phyloP scores from a whole-genome alignment of 2,888 invertebrate genomes.

The Malthinus flaveolus region DNA sequence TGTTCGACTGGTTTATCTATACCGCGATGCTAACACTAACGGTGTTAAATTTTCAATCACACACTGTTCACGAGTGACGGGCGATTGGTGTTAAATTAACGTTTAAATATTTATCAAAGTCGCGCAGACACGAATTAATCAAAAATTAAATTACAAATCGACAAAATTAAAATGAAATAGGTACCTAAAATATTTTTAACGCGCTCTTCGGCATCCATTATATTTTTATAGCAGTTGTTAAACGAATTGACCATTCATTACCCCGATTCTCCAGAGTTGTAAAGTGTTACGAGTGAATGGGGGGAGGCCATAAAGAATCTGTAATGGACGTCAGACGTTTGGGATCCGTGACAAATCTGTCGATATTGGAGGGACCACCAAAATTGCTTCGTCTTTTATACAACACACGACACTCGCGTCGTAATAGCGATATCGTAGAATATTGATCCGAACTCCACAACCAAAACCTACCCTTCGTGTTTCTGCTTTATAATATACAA shows the following conservation, averaged over 20 bases:
- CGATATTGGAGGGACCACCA: slow-evolving; percentile 4
- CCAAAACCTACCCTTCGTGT: too few relatives aligned
- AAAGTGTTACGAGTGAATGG: slow-evolving; percentile 29
- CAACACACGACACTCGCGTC: too few relatives aligned
- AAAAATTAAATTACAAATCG: neutral
- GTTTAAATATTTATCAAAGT: neutral
- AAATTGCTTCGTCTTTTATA: neutral
- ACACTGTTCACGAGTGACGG: too few relatives aligned
- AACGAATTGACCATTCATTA: slow-evolving; percentile 29
- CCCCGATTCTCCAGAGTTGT: slow-evolving; percentile 19
- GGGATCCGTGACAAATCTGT: slow-evolving; percentile 27
- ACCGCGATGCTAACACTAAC: too few relatives aligned
- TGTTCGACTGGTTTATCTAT: too few relatives aligned
- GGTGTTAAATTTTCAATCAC: too few relatives aligned
- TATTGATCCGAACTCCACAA: too few relatives aligned
- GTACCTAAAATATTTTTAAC: too few relatives aligned
- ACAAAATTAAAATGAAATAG: too few relatives aligned
- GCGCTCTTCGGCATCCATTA: slow-evolving; percentile 12
- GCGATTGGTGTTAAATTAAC: too few relatives aligned
- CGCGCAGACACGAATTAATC: neutral
- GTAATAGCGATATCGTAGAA: too few relatives aligned
- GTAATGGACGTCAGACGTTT: slow-evolving; percentile 48
- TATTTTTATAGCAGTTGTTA: slow-evolving; percentile 24
- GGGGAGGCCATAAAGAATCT: slow-evolving; percentile 53
- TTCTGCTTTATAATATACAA: too few relatives aligned